Evolutionary conservation across 2,888 invertebrate genomes (phyloP).

Genomic region (Troides helena): DNA sequence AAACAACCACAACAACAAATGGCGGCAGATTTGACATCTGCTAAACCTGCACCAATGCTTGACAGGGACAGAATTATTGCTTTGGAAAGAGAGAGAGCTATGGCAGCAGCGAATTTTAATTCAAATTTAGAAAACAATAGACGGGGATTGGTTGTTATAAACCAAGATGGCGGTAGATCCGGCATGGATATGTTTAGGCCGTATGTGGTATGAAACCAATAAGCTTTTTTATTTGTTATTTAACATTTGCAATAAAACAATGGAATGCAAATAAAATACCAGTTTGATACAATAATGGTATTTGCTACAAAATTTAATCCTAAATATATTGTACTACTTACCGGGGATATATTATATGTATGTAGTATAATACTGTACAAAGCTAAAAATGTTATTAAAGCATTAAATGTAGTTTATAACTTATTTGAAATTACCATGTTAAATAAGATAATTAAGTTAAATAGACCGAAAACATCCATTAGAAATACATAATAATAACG

Average conservation of each 20-base stretch:
- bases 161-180: slow-evolving; percentile 70
- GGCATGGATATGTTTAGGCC: slow-evolving; percentile 76
- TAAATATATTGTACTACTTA: slow-evolving; percentile 3
- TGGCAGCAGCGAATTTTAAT: slow-evolving; percentile 76
- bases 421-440: neutral
- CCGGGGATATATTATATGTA: neutral
- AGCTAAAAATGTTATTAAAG: neutral
- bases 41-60: slow-evolving; percentile 67
- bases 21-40: slow-evolving; percentile 72
- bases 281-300: slow-evolving; percentile 12
- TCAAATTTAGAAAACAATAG: slow-evolving; percentile 75
- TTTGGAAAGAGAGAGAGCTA: slow-evolving; percentile 69
- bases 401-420: neutral
- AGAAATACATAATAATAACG: neutral
- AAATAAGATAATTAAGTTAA: neutral
- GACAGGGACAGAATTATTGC: slow-evolving; percentile 76
- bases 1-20: slow-evolving; percentile 52
- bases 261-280: slow-evolving; percentile 29
- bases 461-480: neutral
- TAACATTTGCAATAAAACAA: slow-evolving; percentile 25
- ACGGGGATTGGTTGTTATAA: slow-evolving; percentile 68
- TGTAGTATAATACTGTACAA: slow-evolving; percentile 11
- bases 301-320: slow-evolving; percentile 4
- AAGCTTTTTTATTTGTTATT: slow-evolving; percentile 52
- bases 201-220: slow-evolving; percentile 75